These are phyloP conservation scores for Hoplodrina blanda DNA, from an alignment of 2,888 invertebrate genomes.

Conservation along the genomic window DNA sequence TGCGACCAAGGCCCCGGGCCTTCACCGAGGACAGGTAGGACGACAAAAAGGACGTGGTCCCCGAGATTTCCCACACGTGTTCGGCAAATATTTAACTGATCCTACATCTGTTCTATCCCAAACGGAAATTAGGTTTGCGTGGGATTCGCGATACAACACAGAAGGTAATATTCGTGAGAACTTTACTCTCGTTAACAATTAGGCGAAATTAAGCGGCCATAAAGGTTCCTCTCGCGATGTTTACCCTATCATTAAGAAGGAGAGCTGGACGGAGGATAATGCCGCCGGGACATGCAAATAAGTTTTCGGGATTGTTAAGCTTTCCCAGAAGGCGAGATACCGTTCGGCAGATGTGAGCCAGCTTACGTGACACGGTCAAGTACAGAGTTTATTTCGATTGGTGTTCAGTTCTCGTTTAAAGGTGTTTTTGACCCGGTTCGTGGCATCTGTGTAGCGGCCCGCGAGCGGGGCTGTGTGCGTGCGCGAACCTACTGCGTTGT, in stretches of 20 bases:
- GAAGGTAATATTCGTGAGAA: conserved; percentile 89
- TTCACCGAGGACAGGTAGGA: conserved; percentile 75
- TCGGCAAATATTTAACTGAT: conserved; percentile 79
- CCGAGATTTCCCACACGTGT: conserved; percentile 76
- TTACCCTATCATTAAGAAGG: conserved; percentile 86
- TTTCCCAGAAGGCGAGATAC: conserved; percentile 89
- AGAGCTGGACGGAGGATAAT: conserved; percentile 83
- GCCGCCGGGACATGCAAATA: conserved; percentile 87
- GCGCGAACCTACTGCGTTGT: conserved; percentile 81
- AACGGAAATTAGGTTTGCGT: conserved; percentile 84
- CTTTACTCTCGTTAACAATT: conserved; percentile 84
- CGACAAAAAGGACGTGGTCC: conserved; percentile 72
- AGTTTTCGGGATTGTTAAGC: conserved; percentile 87
- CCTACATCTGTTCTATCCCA: conserved; percentile 80
- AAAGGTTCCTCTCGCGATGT: conserved; percentile 83
- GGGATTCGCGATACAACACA: conserved; percentile 85
- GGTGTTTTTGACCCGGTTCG: conserved; percentile 90
- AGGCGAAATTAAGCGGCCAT: conserved; percentile 86
- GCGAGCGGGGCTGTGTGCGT: conserved; percentile 74
- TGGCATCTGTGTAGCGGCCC: conserved; percentile 74
- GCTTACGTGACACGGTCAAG: conserved; percentile 88
- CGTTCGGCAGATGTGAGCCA: conserved; percentile 87
- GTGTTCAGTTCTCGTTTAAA: conserved; percentile 87
- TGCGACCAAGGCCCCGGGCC: conserved; percentile 76
- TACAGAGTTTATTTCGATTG: conserved; percentile 87